Evolutionary conservation across 2,113 vertebrate genomes (phyloP).

Genomic region (Tyto alba): DNA sequence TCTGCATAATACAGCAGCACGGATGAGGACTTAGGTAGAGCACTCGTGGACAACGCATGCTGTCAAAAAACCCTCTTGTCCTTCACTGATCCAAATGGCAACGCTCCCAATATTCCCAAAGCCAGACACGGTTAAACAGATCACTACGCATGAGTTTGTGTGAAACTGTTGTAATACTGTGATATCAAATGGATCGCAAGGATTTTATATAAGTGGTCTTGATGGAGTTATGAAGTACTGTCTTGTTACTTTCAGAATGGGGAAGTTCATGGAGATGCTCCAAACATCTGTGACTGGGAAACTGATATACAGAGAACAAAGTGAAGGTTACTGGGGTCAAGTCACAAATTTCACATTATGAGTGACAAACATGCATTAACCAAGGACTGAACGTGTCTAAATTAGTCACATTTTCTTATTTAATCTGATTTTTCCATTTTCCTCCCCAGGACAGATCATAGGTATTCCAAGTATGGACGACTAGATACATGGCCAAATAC

Average conservation of each 20-base stretch:
- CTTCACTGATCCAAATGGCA: not conserved
- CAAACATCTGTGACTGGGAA: not conserved
- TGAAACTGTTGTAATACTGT: not conserved
- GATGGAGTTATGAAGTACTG: not conserved
- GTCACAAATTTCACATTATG: not conserved
- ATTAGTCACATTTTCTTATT: not conserved
- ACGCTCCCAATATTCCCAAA: not conserved
- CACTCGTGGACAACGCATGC: rapidly evolving
- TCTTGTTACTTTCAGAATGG: not conserved
- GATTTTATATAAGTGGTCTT: not conserved
- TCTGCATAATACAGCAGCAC: not conserved
- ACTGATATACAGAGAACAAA: not conserved
- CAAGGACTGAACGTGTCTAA: not conserved
- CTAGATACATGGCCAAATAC: not conserved
- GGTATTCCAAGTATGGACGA: not conserved
- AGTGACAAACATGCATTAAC: not conserved
- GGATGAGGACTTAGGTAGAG: not conserved
- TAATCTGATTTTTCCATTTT: not conserved
- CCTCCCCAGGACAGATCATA: not conserved
- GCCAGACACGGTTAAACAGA: not conserved
- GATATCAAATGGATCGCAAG: not conserved
- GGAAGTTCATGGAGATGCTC: not conserved
- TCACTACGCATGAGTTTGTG: not conserved
- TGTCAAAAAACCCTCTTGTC: not conserved
- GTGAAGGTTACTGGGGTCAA: not conserved